Conservation (phyloP, 2,797 vertebrate genomes). For the Poecilia wingei region DNA sequence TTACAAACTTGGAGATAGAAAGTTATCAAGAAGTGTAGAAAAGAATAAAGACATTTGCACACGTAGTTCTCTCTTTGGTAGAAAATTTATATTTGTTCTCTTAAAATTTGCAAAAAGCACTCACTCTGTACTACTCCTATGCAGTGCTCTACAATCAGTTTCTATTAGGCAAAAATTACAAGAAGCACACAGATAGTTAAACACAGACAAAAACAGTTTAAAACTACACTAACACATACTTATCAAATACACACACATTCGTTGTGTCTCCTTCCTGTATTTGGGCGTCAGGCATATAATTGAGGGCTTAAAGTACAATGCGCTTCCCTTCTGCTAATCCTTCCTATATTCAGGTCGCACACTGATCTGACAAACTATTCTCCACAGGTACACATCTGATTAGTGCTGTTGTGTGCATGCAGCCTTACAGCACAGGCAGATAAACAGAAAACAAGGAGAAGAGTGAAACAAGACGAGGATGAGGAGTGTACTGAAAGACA, state of each 20-base stretch:
- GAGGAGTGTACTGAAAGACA: conserved; percentile 63
- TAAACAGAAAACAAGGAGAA: conserved; percentile 51
- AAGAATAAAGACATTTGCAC: background rate
- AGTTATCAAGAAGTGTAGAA: background rate
- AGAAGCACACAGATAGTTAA: conserved; percentile 25
- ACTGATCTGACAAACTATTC: conserved; percentile 69
- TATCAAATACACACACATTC: conserved; percentile 51
- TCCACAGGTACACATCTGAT: conserved; percentile 75
- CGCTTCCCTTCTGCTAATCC: conserved; percentile 72
- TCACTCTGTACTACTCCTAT: background rate
- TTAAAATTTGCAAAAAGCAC: background rate
- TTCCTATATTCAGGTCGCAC: conserved; percentile 72
- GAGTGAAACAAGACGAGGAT: conserved; percentile 32
- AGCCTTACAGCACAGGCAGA: conserved; percentile 65
- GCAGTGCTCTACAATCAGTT: background rate
- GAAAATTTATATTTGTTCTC: background rate
- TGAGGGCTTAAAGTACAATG: conserved; percentile 68
- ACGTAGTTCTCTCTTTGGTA: background rate
- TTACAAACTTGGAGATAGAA: background rate
- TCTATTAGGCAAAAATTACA: conserved; percentile 9
- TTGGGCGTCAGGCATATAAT: conserved; percentile 72
- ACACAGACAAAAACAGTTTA: conserved; percentile 27
- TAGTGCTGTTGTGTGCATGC: conserved; percentile 69
- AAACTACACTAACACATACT: conserved; percentile 37
- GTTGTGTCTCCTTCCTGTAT: conserved; percentile 52